Percentiles rank a stretch among this genome's conserved stretches.
Evolutionary conservation across 2,888 invertebrate genomes (phyloP).

Genomic region (Blastobasis adustella): DNA sequence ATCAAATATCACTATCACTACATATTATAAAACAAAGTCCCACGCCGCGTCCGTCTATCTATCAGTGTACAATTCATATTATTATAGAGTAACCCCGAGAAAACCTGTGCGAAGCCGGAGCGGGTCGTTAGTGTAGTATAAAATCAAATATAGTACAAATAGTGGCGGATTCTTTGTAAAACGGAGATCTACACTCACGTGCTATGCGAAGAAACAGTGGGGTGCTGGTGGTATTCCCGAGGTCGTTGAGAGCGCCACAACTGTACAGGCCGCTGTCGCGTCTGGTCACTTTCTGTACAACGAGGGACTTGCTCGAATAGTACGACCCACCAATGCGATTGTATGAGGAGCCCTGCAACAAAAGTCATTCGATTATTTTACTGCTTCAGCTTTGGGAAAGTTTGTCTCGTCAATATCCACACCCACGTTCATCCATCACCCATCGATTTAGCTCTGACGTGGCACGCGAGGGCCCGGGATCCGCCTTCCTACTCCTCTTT

Average conservation of each 20-base stretch:
- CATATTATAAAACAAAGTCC: background rate
- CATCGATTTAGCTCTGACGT: too few species aligned
- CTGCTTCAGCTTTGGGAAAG: too few species aligned
- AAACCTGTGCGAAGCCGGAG: background rate
- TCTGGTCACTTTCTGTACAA: slow-evolving; percentile 86
- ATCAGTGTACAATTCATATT: slow-evolving; percentile 13
- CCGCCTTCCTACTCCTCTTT: too few species aligned
- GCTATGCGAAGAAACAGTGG: slow-evolving; percentile 85
- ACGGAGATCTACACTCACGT: slow-evolving; percentile 78
- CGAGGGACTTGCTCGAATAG: slow-evolving; percentile 82
- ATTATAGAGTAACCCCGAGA: background rate
- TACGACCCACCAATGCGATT: too few species aligned
- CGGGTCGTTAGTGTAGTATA: background rate
- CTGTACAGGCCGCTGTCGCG: slow-evolving; percentile 88
- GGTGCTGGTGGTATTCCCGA: slow-evolving; percentile 86
- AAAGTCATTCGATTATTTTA: too few species aligned
- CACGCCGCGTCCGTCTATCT: background rate
- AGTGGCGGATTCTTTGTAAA: background rate
- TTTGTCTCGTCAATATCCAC: too few species aligned
- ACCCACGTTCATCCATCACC: too few species aligned
- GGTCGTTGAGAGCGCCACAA: slow-evolving; percentile 87
- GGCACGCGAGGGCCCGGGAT: too few species aligned
- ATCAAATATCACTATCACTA: background rate
- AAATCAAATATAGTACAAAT: background rate
- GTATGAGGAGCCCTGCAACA: too few species aligned